phyloP scores from a whole-genome alignment of 2,113 vertebrate genomes.

The Chloroceryle aenea region DNA sequence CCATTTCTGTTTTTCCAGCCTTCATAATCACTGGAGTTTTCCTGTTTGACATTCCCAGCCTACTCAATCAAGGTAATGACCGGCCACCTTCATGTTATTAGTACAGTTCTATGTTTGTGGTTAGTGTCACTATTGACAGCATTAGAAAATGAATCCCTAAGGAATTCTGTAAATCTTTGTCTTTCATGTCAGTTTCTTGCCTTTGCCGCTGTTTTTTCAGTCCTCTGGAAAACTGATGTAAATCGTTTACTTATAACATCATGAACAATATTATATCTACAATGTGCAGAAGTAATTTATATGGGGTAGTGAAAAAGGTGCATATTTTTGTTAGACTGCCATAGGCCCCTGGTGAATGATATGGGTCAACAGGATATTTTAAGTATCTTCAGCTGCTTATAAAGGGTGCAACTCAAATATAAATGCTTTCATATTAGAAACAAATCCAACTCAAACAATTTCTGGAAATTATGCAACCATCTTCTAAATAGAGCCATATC shows the following conservation, averaged over 20 bases:
- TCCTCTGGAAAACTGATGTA: neutral
- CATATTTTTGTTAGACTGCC: neutral
- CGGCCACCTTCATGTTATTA: neutral
- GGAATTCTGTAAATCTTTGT: neutral
- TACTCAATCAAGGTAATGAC: neutral
- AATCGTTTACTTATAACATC: neutral
- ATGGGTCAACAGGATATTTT: neutral
- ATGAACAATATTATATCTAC: neutral
- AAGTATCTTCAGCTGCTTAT: neutral
- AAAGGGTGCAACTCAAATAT: neutral
- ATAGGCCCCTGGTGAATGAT: neutral
- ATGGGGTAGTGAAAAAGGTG: neutral
- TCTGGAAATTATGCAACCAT: constrained; percentile 7
- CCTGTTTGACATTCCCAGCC: neutral
- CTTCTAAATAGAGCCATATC: neutral
- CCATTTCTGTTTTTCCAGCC: neutral
- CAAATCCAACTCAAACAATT: neutral
- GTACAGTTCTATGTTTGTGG: neutral
- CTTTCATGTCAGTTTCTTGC: neutral
- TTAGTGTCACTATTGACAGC: neutral
- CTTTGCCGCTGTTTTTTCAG: neutral
- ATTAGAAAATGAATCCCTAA: neutral
- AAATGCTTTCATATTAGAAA: neutral
- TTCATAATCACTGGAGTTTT: neutral
- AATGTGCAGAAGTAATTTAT: neutral